Evolutionary conservation across 2,888 invertebrate species (phyloP).

Genomic region (Campoletis raptor): DNA sequence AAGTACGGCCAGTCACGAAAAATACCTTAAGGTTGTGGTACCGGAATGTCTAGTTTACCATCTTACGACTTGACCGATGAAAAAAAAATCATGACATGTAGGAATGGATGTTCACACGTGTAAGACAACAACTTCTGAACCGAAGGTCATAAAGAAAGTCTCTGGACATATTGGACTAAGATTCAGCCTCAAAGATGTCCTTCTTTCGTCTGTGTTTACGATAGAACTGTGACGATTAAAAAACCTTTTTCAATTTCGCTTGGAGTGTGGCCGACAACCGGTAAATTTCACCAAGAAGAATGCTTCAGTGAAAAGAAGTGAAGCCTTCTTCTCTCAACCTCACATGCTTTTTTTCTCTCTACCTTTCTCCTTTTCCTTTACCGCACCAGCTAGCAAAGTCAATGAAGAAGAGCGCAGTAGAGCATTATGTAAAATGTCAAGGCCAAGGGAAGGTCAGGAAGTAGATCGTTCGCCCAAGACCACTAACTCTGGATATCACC

Average conservation of each 20-base stretch:
- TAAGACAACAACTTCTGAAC: neutral
- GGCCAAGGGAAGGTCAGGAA: conserved; percentile 48
- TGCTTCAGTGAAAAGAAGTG: conserved; percentile 38
- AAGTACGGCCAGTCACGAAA: no score
- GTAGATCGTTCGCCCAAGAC: conserved; percentile 51
- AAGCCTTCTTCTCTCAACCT: conserved; percentile 8
- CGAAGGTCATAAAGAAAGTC: neutral
- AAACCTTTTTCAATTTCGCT: conserved; percentile 37
- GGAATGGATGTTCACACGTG: neutral
- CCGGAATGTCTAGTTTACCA: neutral
- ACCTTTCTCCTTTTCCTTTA: conserved; percentile 16
- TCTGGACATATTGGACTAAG: neutral
- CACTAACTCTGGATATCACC: conserved; percentile 51
- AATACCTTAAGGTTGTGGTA: no score
- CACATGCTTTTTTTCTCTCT: conserved; percentile 5
- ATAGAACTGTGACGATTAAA: conserved; percentile 39
- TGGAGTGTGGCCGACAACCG: conserved; percentile 10
- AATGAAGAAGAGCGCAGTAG: conserved; percentile 44
- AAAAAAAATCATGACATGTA: neutral
- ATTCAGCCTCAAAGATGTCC: neutral
- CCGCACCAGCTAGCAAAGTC: conserved; percentile 39
- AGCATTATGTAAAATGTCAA: conserved; percentile 58
- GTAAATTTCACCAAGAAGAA: conserved; percentile 45
- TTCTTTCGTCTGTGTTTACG: neutral
- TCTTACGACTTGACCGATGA: neutral